Evolutionary conservation across 2,888 invertebrate genomes (phyloP), one percentile per base, ranked within the genome.

Genomic region (Amblyjoppa proteus): DNA sequence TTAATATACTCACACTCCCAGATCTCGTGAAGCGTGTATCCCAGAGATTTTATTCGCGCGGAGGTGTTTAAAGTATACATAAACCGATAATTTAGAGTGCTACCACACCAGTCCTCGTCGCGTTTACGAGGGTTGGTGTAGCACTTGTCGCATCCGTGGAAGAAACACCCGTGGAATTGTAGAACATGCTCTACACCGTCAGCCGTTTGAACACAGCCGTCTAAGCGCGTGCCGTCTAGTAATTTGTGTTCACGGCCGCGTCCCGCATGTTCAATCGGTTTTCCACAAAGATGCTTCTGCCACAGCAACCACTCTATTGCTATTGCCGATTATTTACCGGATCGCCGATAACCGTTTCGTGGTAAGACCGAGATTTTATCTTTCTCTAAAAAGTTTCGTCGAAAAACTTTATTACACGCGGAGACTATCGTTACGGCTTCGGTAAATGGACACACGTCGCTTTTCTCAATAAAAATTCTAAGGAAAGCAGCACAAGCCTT

Each of bases 401-500:
- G 53, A 31, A 49, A 83, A 74, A 79, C 58, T 58, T 74, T 56
- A 6, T 66, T 71, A 45, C 81, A 86, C 0, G 80, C 68, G 0
- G 83, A 83, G 2, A 73, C 80, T 1, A 85, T 80, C 69, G 45
- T 87, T 0, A 81, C 78, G 16, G 88, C 85, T 73, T 91, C 90
- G 0, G 83, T 74, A 77, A 93, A 91, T 0, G 90, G 90, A 34
- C 88, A 87, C 3, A 90, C 90, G 13, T 85, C 85, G 0, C 84
- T 84, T 9, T 75, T 81, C 9, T 85, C 70, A 0, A 91, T 25
- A 34, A 92, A 83, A 9, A 83, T 79, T 5, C n/a, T n/a, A 5
- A n/a, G 75, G 20, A 74, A 92, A 78, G 87, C 89, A 16, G 89
- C 20, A 78, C 91, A 92, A 0, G 91, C 89, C 25, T 83, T 81